Evolutionary conservation across 2,888 invertebrate genomes (phyloP), one percentile per base, ranked within the genome.

Genomic region (Brenthis daphne): DNA sequence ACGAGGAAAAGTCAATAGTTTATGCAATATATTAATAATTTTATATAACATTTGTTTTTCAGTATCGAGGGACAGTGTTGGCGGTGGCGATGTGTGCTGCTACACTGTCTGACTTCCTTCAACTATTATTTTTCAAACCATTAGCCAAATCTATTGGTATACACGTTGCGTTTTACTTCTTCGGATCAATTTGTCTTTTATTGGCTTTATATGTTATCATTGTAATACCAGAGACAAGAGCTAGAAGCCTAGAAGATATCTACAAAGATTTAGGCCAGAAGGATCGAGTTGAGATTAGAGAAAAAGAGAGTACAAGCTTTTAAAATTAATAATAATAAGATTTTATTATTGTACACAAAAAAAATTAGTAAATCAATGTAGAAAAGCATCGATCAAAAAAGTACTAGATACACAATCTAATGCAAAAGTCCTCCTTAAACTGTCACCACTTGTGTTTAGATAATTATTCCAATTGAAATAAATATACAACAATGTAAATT

Each of bases 51-150:
- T 43, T 43, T 43, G 29, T 60, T 33, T 86, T 85, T 16, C 84
- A 92, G 91, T 89, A 87, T 65, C 89, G 91, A 12, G 73, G 74
- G 6, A 85, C 86, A 6, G 87, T 91, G 0, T 82, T 89, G 80
- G 90, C 85, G 0, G 75, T 76, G 0, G 80, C 87, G 0, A 89
- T 89, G 88, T 78, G 87, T 0, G n/a, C 76, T 0, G 83, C 88
- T 0, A 80, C 88, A 0, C n/a, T 81, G 0, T 71, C 80, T 0
- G 86, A 77, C 64, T 88, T 88, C 75, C 20, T 88, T 0, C 89
- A 90, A 76, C 80, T 87, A 69, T 71, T 88, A 24, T 86, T 90
- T 78, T 90, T 90, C 80, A 89, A 88, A 61, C 83, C 89, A 0
- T 64, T 90, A 0, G 84, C 84, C 0, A 85, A 77, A 2, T 60